Evolutionary conservation across 37 sponge, comb jelly and placozoan genomes (phyloP).

Genomic region (Tethya wilhelma): DNA sequence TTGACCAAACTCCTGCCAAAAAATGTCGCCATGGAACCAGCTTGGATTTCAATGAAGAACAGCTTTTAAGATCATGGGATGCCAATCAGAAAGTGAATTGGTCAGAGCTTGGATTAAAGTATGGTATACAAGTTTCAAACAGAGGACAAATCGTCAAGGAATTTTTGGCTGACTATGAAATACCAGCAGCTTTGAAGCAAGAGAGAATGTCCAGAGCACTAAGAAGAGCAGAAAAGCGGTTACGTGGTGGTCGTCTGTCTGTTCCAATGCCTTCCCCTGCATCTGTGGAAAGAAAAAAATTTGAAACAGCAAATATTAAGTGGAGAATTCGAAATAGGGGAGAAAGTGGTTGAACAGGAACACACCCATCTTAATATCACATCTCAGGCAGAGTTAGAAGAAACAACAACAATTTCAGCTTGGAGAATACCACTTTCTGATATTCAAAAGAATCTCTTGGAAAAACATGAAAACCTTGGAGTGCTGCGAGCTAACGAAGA

Average conservation of each 20-base stretch:
- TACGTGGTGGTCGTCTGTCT: not conserved
- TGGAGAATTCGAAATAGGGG: conserved; percentile 14
- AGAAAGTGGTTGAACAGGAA: conserved; percentile 9
- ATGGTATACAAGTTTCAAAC: conserved; percentile 18
- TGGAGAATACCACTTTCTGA: conserved; percentile 10
- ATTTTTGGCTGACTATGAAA: conserved; percentile 10
- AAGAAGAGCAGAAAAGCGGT: conserved; percentile 6
- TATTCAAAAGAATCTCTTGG: conserved; percentile 22
- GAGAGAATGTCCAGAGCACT: not conserved
- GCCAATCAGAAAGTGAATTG: conserved; percentile 14
- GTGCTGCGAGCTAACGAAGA: conserved; percentile 18
- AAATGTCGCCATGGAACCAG: not conserved
- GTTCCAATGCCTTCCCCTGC: conserved; percentile 24
- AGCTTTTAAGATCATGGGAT: conserved; percentile 12
- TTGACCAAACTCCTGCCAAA: not conserved
- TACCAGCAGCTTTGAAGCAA: conserved; percentile 9
- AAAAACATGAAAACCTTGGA: conserved; percentile 27
- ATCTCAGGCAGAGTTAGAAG: not conserved
- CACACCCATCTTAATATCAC: not conserved
- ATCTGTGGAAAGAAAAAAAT: not conserved
- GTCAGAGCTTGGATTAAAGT: conserved; percentile 22
- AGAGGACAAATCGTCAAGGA: conserved; percentile 27
- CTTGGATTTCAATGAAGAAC: conserved; percentile 8
- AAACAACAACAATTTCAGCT: not conserved
- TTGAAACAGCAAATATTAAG: not conserved